Evolutionary conservation across 2,797 vertebrate species (phyloP), one percentile per base, ranked within the genome.

Genomic region (Lycodopsis pacificus): DNA sequence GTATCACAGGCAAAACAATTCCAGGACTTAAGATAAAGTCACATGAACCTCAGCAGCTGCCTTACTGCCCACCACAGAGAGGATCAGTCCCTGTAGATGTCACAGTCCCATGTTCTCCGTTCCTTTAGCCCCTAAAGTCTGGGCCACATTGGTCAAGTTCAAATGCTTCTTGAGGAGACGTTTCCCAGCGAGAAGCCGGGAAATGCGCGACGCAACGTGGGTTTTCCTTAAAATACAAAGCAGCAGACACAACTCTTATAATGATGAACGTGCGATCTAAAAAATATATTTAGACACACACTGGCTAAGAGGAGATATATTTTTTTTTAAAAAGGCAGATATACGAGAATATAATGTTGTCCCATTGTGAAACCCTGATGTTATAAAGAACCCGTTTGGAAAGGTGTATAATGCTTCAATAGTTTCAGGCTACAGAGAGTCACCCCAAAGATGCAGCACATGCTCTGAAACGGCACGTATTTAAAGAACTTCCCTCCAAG

Each of bases 61-160:
- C 9, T 32, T 19, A 1, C 57, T 65, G 27, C 53, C 64, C 30
- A 2, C 22, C 71, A 70, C 44, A 66, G 54, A 76, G 53, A 76
- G 17, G 2, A 27, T 3, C 20, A 42, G 10, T 66, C 74, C 48
- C 66, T 68, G 1, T 3, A 20, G 20, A 22, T 22, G 48, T 54
- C 22, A n/a, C 44, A 27, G 27, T 25, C 9, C 54, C 17, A 20
- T 58, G 67, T 65, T 79, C 53, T 40, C 36, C 54, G 32, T 57
- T 62, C 63, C 51, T 12, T 9, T 20, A 54, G 40, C 19, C 30
- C 34, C 62, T 32, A 32, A 73, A 67, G 54, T 42, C 46, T 64
- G 72, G 80, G 66, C 15, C 20, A 51, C 72, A 58, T 42, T 34
- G 56, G 77, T 81, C 73, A 82, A 79, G 80, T 87, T 88, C 71